These are phyloP conservation scores for Mustela nigripes DNA, from an alignment of 2,113 vertebrate genomes.

Conservation along the genomic window DNA sequence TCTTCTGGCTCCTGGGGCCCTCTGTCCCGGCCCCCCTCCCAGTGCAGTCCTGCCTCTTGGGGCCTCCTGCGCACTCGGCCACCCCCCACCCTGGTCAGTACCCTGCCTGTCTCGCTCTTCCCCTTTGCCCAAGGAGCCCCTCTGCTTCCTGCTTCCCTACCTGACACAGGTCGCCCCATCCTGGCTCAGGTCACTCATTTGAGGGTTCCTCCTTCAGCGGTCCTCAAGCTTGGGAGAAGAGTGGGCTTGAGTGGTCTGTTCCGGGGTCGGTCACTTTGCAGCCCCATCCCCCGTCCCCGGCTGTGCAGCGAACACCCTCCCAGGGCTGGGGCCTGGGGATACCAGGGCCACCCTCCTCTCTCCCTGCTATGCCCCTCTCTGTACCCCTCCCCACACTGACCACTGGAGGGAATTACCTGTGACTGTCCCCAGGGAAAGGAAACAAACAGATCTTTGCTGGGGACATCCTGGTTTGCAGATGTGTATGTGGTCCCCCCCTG, in stretches of 20 bases:
- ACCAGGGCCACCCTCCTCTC: fast-evolving
- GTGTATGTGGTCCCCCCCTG: neutral
- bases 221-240: neutral
- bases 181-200: neutral
- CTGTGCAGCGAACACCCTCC: neutral
- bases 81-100: too few species aligned
- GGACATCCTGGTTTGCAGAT: fast-evolving
- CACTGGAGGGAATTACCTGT: neutral
- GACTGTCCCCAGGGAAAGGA: neutral
- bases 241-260: neutral
- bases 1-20: neutral
- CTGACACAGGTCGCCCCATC: fast-evolving
- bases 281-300: neutral
- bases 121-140: fast-evolving
- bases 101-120: neutral
- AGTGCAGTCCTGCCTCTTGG: fast-evolving
- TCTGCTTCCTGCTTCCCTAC: neutral
- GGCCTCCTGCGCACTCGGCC: fast-evolving
- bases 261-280: neutral
- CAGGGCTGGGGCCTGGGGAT: neutral
- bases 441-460: neutral
- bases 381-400: fast-evolving
- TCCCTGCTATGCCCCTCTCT: neutral
- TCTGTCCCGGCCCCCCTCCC: fast-evolving
- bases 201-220: neutral